Conservation (phyloP, 2,888 invertebrate genomes). For the Palloptera scutellata region DNA sequence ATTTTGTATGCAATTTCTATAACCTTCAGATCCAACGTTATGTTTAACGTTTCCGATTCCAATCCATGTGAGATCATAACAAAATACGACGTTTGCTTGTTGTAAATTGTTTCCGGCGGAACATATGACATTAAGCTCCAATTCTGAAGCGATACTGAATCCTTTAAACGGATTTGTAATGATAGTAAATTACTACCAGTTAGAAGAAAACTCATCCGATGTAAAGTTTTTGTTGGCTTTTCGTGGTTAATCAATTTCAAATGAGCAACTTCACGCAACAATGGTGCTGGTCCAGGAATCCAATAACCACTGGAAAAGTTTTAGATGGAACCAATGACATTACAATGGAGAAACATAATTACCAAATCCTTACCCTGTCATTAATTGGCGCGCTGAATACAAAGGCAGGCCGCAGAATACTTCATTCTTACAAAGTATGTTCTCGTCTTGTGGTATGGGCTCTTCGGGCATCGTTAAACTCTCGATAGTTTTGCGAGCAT, state of each 20-base stretch:
- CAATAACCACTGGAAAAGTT: constrained; percentile 48
- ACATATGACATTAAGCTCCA: constrained; percentile 49
- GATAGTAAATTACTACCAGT: constrained; percentile 49
- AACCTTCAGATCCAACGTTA: constrained; percentile 51
- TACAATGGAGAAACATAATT: not conserved
- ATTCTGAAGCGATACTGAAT: constrained; percentile 42
- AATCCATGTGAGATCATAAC: constrained; percentile 52
- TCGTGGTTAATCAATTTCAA: constrained; percentile 41
- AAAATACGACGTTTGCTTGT: constrained; percentile 49
- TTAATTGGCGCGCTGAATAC: constrained; percentile 47
- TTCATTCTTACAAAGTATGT: constrained; percentile 52
- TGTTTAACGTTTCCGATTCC: constrained; percentile 48
- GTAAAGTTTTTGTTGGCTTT: constrained; percentile 37
- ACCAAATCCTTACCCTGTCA: constrained; percentile 42
- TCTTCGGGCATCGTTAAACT: constrained; percentile 53
- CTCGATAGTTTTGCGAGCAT: constrained; percentile 53
- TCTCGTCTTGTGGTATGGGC: constrained; percentile 49
- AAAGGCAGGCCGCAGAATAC: constrained; percentile 54
- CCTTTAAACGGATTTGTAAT: constrained; percentile 50
- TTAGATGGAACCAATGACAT: not conserved
- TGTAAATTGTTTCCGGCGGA: constrained; percentile 47
- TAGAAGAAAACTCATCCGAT: constrained; percentile 45
- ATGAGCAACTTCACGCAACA: constrained; percentile 47
- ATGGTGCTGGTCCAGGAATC: constrained; percentile 50
- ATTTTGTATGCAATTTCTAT: not conserved